These are phyloP conservation scores for Junonia oenone DNA, from an alignment of 2,888 invertebrate genomes.

Conservation along the genomic window DNA sequence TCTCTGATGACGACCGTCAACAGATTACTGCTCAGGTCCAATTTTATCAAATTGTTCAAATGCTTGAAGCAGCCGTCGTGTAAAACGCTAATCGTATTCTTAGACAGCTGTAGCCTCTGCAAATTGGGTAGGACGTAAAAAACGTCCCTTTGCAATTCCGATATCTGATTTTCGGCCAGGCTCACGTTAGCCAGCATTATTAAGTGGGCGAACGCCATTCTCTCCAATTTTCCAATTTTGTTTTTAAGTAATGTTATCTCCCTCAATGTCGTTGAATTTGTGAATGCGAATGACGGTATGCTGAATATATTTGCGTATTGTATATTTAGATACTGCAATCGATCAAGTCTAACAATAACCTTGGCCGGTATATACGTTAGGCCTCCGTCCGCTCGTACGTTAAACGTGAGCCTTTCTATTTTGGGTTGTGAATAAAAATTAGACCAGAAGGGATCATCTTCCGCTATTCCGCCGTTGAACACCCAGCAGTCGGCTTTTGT, in stretches of 20 bases:
- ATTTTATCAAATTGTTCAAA: conserved; percentile 85
- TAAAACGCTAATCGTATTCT: conserved; percentile 89
- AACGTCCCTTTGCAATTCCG: conserved; percentile 85
- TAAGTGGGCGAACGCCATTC: conserved; percentile 87
- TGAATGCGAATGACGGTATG: conserved; percentile 86
- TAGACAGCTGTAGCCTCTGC: conserved; percentile 87
- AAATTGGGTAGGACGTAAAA: conserved; percentile 87
- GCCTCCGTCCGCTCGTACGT: conserved; percentile 84
- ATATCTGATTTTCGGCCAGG: conserved; percentile 87
- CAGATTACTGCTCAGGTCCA: conserved; percentile 89
- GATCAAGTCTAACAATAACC: conserved; percentile 83
- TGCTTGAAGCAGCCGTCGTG: conserved; percentile 92
- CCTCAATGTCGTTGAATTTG: conserved; percentile 84
- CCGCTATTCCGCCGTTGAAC: conserved; percentile 83
- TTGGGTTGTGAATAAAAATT: conserved; percentile 86
- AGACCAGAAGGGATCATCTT: conserved; percentile 87
- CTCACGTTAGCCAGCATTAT: conserved; percentile 84
- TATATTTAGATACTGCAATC: conserved; percentile 83
- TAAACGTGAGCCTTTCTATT: conserved; percentile 84
- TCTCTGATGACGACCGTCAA: conserved; percentile 87
- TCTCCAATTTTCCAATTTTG: conserved; percentile 83
- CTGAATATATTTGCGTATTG: conserved; percentile 86
- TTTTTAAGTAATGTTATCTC: conserved; percentile 86
- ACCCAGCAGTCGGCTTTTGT: conserved; percentile 89
- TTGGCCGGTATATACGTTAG: conserved; percentile 86